Evolutionary conservation across 2,113 vertebrate species (phyloP).

Genomic region (Corythaeola cristata): DNA sequence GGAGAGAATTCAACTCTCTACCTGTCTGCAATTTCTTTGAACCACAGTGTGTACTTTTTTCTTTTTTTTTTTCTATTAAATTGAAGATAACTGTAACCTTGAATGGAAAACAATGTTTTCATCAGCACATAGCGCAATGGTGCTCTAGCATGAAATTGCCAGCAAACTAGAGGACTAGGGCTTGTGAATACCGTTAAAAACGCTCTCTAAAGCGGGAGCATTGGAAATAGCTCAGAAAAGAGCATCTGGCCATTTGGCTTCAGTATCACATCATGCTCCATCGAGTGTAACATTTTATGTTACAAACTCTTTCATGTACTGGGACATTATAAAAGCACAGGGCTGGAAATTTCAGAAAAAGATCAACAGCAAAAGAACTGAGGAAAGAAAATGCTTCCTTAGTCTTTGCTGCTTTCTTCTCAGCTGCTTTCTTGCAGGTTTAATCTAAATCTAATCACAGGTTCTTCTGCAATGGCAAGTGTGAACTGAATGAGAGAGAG

Average conservation of each 20-base stretch:
- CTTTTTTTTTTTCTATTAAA: background rate
- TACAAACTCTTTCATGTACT: constrained; percentile 55
- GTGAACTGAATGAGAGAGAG: background rate
- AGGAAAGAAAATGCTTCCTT: background rate
- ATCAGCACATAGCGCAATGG: background rate
- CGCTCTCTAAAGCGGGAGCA: constrained; percentile 7
- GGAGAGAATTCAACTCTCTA: background rate
- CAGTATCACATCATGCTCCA: constrained; percentile 40
- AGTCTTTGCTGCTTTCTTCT: background rate
- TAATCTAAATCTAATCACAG: background rate
- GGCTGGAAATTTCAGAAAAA: constrained; percentile 26
- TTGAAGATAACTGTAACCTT: background rate
- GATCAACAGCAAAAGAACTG: background rate
- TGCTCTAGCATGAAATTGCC: constrained; percentile 57
- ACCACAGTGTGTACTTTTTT: background rate
- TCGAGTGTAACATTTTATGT: constrained; percentile 34
- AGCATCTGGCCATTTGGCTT: constrained; percentile 66
- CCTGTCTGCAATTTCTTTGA: background rate
- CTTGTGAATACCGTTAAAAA: constrained; percentile 21
- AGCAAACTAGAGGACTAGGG: background rate
- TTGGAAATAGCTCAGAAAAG: constrained; percentile 51
- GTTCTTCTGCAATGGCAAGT: background rate
- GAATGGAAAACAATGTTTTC: constrained; percentile 29
- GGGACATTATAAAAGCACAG: constrained; percentile 36
- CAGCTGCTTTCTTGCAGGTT: background rate